A percentile compares a stretch with the other conserved stretches of the same genome.
These are phyloP conservation scores for Etia nguti DNA, from an alignment of 2,113 vertebrate genomes.

Conservation along the genomic window DNA sequence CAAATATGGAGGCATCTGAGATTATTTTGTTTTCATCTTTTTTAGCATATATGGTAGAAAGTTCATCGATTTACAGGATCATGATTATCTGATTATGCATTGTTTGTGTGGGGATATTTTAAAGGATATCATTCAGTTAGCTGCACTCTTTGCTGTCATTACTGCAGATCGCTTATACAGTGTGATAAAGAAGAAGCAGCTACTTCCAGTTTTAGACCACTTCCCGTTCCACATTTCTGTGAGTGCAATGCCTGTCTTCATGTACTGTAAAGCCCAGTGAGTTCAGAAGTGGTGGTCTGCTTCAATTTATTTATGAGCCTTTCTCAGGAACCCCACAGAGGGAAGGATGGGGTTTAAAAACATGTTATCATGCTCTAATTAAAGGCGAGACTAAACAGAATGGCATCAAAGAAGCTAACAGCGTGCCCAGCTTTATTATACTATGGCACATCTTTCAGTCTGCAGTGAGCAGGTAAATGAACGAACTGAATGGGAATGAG, in stretches of 20 bases:
- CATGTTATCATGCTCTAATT: conserved; percentile 56
- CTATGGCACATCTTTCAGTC: not conserved
- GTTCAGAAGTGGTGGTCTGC: conserved; percentile 55
- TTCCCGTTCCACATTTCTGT: conserved; percentile 15
- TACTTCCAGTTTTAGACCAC: not conserved
- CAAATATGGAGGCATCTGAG: not conserved
- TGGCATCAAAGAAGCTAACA: not conserved
- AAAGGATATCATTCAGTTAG: not conserved
- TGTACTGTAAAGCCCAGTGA: conserved; percentile 20
- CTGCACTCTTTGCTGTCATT: not conserved
- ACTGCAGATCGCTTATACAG: not conserved
- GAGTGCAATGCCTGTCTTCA: not conserved
- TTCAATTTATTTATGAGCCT: conserved; percentile 60
- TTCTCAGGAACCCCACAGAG: conserved; percentile 40
- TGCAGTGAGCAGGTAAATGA: conserved; percentile 2
- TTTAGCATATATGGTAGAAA: not conserved
- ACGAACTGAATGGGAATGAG: not conserved
- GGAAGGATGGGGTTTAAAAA: conserved; percentile 26
- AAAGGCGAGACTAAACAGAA: conserved; percentile 17
- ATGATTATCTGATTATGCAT: not conserved
- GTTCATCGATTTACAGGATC: not conserved
- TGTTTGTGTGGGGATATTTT: not conserved
- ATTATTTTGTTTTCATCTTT: not conserved
- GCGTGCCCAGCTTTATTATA: not conserved
- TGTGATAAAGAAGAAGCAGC: not conserved